Evolutionary conservation across 2,888 invertebrate species (phyloP), one percentile per base, ranked within the genome.

Genomic region (Drosophila nr. medialis): DNA sequence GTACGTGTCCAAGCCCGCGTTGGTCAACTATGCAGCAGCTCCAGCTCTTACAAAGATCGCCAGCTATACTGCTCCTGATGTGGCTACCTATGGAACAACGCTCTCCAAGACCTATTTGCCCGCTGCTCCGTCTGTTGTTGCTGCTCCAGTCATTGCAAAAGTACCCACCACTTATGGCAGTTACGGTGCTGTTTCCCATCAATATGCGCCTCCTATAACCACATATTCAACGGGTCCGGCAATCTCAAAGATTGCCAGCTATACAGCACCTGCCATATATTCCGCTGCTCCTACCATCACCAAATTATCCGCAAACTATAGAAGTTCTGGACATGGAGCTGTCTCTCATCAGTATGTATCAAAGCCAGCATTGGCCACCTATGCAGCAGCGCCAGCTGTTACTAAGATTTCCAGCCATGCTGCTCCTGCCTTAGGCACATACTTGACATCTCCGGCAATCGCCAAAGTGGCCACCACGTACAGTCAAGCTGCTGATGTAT

Each of bases 1-100:
- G 2, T 83, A 83, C 21, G 80, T 90, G 0, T 88, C 89, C 10
- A 91, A 80, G 53, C 91, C 91, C 5, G 80, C 77, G 32, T 55
- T 84, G 13, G 50, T 68, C 0, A 72, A 38, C 13, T 78, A 80
- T 42, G 51, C 64, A 2, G 58, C 53, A 21, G 68, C 70, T 29
- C 83, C 83, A 5, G 76, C 68, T 3, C 15, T 79, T 1, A 32
- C 77, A 0, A 88, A 88, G 61, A 66, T 86, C 2, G 90, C 92
- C n/a, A 62, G 78, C 15, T 90, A 87, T 15, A 45, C 81, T 6
- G 67, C 71, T 10, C 86, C 86, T 0, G 70, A 78, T 0, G 24
- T 85, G 11, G 60, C 83, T 8, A 77, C 83, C 42, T 75, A 79
- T 4, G 24, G 24, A 45, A 13, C 45, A 45, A 24, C 45, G 8